Percentiles rank a stretch among this genome's conserved stretches.
phyloP scores from a whole-genome alignment of 2,888 invertebrate genomes.

The Acholoe squamosa region DNA sequence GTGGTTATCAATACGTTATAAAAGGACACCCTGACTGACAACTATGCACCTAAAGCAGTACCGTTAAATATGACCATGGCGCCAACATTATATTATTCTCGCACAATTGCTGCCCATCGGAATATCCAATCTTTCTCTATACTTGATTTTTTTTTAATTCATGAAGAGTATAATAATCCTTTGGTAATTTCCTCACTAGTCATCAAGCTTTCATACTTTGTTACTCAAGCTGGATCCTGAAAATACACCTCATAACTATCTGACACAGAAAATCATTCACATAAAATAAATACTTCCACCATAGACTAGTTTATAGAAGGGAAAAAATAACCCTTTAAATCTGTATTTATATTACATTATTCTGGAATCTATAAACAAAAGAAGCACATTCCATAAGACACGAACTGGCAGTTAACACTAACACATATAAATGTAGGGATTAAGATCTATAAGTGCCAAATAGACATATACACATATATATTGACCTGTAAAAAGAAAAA shows the following conservation, averaged over 20 bases:
- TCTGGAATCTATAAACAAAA: constrained; percentile 29
- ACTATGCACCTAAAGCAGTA: constrained; percentile 2
- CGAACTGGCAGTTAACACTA: constrained; percentile 29
- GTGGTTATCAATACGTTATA: not conserved
- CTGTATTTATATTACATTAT: not conserved
- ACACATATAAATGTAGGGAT: constrained; percentile 21
- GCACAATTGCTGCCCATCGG: constrained; percentile 40
- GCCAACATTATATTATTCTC: not conserved
- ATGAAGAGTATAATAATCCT: not conserved
- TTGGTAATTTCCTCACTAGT: not conserved
- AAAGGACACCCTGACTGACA: not conserved
- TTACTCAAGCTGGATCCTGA: not conserved
- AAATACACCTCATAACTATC: constrained; percentile 32
- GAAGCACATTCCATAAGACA: not conserved
- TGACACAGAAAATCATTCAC: constrained; percentile 27
- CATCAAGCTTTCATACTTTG: not conserved
- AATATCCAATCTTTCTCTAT: not conserved
- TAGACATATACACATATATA: not conserved
- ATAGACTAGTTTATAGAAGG: constrained; percentile 31
- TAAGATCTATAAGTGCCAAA: not conserved
- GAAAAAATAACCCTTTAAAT: constrained; percentile 34
- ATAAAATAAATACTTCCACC: constrained; percentile 44
- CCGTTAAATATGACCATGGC: not conserved
- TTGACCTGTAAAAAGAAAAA: not conserved
- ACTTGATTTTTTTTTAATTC: not conserved